phyloP scores from a whole-genome alignment of 1,140 invertebrate genomes.

The Galleria mellonella region DNA sequence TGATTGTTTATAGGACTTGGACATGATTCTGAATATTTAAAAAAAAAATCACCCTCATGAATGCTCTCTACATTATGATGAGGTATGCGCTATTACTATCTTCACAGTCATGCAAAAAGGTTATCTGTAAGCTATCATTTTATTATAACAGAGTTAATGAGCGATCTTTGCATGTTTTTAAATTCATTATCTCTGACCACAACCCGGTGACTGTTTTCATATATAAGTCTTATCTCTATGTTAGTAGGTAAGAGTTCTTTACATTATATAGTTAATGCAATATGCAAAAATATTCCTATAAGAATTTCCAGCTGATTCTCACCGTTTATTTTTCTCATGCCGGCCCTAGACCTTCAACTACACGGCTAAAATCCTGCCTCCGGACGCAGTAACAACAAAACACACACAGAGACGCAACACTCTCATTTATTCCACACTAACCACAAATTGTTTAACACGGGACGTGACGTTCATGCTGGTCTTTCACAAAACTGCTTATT shows the following conservation, averaged over 20 bases:
- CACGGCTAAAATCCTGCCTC: constrained; percentile 65
- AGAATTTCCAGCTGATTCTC: constrained; percentile 22
- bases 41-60: too few species aligned
- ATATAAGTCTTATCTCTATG: constrained; percentile 29
- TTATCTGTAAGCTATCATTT: too few species aligned
- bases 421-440: constrained; percentile 44
- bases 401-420: constrained; percentile 52
- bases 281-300: neutral
- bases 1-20: too few species aligned
- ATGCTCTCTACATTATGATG: too few species aligned
- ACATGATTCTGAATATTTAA: too few species aligned
- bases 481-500: constrained; percentile 24
- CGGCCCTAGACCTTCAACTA: constrained; percentile 52
- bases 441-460: constrained; percentile 12
- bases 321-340: constrained; percentile 71
- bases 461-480: neutral
- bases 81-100: too few species aligned
- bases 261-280: neutral
- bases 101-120: too few species aligned
- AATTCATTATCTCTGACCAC: constrained; percentile 26
- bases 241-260: constrained; percentile 2
- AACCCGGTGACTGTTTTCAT: constrained; percentile 27
- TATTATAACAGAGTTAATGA: neutral
- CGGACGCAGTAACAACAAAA: constrained; percentile 58
- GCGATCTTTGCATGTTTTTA: neutral